phyloP scores from a whole-genome alignment of 2,113 vertebrate species.

The Esox niger region DNA sequence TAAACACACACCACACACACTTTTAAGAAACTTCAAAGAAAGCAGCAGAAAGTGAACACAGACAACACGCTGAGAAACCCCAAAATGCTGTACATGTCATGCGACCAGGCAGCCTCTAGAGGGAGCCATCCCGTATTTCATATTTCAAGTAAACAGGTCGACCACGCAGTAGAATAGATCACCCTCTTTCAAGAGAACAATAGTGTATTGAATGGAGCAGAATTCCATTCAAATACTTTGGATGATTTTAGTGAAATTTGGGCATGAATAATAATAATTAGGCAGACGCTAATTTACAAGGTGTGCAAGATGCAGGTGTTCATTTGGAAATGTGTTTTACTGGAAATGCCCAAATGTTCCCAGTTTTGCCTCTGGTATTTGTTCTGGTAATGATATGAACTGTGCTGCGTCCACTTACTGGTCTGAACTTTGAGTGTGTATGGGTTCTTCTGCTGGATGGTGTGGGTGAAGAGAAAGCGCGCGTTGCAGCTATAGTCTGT shows the following conservation, averaged over 20 bases:
- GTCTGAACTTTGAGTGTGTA: slow-evolving; percentile 88
- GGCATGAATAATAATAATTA: no score
- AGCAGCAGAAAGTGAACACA: neutral
- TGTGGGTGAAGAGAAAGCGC: slow-evolving; percentile 94
- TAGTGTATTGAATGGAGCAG: no score
- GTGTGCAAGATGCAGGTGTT: no score
- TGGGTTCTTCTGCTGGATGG: slow-evolving; percentile 98
- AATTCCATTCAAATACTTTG: no score
- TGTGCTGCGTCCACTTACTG: slow-evolving; percentile 79
- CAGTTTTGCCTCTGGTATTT: no score
- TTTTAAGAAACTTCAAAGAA: neutral
- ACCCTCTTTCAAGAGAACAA: no score
- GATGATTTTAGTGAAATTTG: no score
- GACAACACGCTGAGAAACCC: neutral
- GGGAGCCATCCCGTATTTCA: slow-evolving; percentile 23
- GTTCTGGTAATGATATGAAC: no score
- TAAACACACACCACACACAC: neutral
- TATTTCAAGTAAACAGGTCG: neutral
- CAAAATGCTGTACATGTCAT: slow-evolving; percentile 14
- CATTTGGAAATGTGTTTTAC: no score
- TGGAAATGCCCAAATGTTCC: no score
- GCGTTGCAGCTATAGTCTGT: slow-evolving; percentile 97
- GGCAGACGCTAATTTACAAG: no score
- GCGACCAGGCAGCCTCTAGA: slow-evolving; percentile 38
- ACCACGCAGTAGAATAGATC: no score